These are phyloP conservation scores for Parazoanthus swiftii DNA, from an alignment of 92 coral and sea anemone species.

Conservation along the genomic window DNA sequence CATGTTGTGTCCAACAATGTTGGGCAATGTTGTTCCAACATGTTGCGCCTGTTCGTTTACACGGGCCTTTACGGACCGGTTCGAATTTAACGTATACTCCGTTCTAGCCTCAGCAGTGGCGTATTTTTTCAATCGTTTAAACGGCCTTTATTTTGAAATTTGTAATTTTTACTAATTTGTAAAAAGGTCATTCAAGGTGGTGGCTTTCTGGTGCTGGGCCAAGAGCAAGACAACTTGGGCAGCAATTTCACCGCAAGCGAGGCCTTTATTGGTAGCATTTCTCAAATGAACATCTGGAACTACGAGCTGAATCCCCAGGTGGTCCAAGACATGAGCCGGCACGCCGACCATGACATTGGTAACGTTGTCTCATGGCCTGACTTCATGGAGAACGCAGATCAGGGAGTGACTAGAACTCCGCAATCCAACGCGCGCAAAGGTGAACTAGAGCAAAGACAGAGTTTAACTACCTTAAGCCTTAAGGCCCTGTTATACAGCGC, in stretches of 20 bases:
- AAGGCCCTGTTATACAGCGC: no score
- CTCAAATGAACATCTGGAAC: constrained; percentile 93
- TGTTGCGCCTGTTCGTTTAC: no score
- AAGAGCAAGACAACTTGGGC: constrained; percentile 88
- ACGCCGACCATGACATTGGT: constrained; percentile 70
- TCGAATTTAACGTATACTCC: no score
- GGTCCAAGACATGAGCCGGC: constrained; percentile 67
- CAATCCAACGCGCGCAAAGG: constrained; percentile 84
- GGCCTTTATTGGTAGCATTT: constrained; percentile 87
- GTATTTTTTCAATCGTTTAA: not conserved
- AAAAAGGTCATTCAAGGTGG: constrained; percentile 79
- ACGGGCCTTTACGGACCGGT: no score
- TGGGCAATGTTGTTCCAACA: no score
- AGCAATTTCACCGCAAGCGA: constrained; percentile 90
- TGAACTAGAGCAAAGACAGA: constrained; percentile 18
- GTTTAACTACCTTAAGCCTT: no score
- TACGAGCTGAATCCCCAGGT: constrained; percentile 59
- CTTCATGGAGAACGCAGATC: constrained; percentile 69
- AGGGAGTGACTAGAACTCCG: constrained; percentile 49
- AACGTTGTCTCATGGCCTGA: constrained; percentile 92
- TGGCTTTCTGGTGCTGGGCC: constrained; percentile 83
- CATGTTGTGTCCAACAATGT: no score
- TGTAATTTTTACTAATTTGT: no score
- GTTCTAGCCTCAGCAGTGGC: no score
- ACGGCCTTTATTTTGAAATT: not conserved